Percentiles rank a stretch among this genome's conserved stretches.
Conservation (phyloP, 2,888 invertebrate species). For the Lordiphosa andalusiaca region DNA sequence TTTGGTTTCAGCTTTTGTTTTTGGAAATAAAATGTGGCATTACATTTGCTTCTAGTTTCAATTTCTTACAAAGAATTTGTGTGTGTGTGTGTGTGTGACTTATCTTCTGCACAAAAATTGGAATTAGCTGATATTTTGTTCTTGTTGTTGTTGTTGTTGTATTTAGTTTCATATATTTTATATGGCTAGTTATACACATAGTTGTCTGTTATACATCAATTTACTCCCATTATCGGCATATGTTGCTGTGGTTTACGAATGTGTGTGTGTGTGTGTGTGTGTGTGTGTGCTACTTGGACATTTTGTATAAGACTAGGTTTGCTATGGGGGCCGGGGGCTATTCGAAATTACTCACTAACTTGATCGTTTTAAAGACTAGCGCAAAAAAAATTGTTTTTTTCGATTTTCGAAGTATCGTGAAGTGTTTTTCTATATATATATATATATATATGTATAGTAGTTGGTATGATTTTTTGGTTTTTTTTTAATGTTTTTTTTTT, state of each 20-base stretch:
- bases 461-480: constrained; percentile 2
- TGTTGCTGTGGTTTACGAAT: constrained; percentile 25
- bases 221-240: constrained; percentile 43
- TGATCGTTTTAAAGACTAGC: constrained; percentile 33
- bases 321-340: too few relatives aligned
- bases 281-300: constrained; percentile 33
- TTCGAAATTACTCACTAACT: constrained; percentile 7
- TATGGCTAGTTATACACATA: constrained; percentile 34
- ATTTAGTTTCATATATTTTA: constrained; percentile 8
- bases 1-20: constrained; percentile 19
- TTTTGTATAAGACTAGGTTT: constrained; percentile 19
- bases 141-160: too few relatives aligned
- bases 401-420: constrained; percentile 38
- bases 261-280: constrained; percentile 37
- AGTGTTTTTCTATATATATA: constrained; percentile 22
- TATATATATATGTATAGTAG: constrained; percentile 7
- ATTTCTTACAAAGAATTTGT: constrained; percentile 43
- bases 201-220: constrained; percentile 52
- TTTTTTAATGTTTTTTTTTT: background rate
- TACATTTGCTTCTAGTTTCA: constrained; percentile 27
- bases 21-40: constrained; percentile 45
- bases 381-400: constrained; percentile 55
- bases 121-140: constrained; percentile 11
- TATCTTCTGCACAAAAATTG: constrained; percentile 16
- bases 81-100: constrained; percentile 11